These are phyloP conservation scores for Aplysina aerophoba DNA, from an alignment of 37 sponge, comb jelly and placozoan genomes.

Conservation along the genomic window DNA sequence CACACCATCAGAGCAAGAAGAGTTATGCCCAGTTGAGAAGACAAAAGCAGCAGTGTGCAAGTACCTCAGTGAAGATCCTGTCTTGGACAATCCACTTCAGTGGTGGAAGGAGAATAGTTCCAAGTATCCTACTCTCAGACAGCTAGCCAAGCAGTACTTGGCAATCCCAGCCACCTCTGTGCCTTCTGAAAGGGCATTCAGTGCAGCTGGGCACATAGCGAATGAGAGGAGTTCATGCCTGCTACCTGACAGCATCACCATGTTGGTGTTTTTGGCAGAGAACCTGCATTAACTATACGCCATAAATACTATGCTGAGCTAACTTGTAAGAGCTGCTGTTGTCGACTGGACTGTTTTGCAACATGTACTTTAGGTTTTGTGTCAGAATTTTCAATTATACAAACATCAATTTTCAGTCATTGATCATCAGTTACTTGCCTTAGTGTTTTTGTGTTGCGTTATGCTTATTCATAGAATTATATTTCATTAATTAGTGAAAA, in stretches of 20 bases:
- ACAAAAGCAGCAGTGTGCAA: not conserved
- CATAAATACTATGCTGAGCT: too few relatives aligned
- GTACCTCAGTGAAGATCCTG: not conserved
- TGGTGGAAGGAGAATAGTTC: not conserved
- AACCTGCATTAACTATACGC: slow-evolving; percentile 34
- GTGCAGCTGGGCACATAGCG: not conserved
- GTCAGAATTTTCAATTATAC: too few relatives aligned
- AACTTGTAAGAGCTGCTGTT: too few relatives aligned
- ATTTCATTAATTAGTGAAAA: too few relatives aligned
- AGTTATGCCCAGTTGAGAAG: too few relatives aligned
- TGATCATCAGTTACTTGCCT: too few relatives aligned
- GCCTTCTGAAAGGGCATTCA: slow-evolving; percentile 32
- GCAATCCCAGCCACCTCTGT: slow-evolving; percentile 32
- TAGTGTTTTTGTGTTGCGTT: too few relatives aligned
- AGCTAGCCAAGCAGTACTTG: slow-evolving; percentile 10
- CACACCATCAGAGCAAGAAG: too few relatives aligned
- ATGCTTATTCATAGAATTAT: too few relatives aligned
- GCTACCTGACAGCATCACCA: slow-evolving; percentile 10
- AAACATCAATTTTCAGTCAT: too few relatives aligned
- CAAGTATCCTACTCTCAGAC: slow-evolving; percentile 3
- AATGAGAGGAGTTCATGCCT: slow-evolving; percentile 25
- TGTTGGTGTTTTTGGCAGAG: slow-evolving; percentile 32
- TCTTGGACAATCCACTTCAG: not conserved
- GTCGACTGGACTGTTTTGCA: too few relatives aligned
- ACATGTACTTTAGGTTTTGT: too few relatives aligned